Evolutionary conservation across 2,113 vertebrate species (phyloP), one percentile per base, ranked within the genome.

Genomic region (Edolisoma coerulescens): DNA sequence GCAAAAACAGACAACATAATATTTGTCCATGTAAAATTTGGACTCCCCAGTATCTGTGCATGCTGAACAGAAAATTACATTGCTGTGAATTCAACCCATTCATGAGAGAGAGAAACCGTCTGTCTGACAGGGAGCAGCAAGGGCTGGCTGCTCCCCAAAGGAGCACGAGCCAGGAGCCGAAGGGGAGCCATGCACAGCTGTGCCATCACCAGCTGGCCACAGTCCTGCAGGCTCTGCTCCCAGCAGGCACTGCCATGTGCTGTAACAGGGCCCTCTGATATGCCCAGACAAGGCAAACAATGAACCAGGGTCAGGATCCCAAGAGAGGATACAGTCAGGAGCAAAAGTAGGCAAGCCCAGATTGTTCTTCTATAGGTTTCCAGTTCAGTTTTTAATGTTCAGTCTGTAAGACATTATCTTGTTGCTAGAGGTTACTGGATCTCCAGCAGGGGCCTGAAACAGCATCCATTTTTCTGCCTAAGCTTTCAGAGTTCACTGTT

Each of bases 1-100:
- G 89, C 39, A 76, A 85, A 93, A 76, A 69, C 81, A 87, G 93
- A 78, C 87, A 76, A 73, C 44, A 17, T 87, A 47, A 21, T 54
- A 91, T 86, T 79, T 94, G 89, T 5, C 82, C 59, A 12, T 53
- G 39, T 57, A 80, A 63, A 90, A 77, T 85, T 88, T 95, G 91
- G 80, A 54, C 20, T 92, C 47, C 42, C 53, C 53, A 44, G 13
- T 26, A 80, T 68, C 23, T 75, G 53, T n/a, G 18, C 76, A 75
- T 26, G 61, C 65, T 81, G 77, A 83, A 88, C 27, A 92, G 67
- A 79, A 91, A 92, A 61, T 56, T 65, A 37, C 30, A 16, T 60
- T 87, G 78, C 69, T 89, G 44, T 78, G 84, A 95, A 53, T 59
- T 81, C 69, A 64, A 42, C 26, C 33, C 70, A 33, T 87, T 87